A percentile compares a stretch with the other conserved stretches of the same genome.
phyloP scores from a whole-genome alignment of 2,113 vertebrate genomes.

The Pleuronectes platessa region DNA sequence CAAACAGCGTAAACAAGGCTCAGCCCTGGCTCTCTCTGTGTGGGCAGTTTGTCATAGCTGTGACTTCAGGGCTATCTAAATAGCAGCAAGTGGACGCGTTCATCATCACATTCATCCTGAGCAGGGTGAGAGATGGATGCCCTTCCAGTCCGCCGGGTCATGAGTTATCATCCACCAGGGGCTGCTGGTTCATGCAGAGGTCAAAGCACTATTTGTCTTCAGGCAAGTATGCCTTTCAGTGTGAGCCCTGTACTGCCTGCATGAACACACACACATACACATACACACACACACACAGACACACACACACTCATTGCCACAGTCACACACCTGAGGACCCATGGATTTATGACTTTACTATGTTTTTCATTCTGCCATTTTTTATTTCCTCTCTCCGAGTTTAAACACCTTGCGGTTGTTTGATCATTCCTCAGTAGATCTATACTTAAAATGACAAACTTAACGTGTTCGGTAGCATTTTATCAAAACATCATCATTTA shows the following conservation, averaged over 20 bases:
- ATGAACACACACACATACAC: slow-evolving; percentile 17
- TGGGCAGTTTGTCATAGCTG: slow-evolving; percentile 71
- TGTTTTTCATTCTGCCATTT: neutral
- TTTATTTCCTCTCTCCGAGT: neutral
- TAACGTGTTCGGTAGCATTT: neutral
- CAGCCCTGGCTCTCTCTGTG: slow-evolving; percentile 48
- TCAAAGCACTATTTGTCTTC: slow-evolving; percentile 73
- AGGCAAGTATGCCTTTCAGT: slow-evolving; percentile 47
- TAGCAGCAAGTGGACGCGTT: slow-evolving; percentile 62
- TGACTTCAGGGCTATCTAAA: slow-evolving; percentile 80
- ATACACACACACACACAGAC: slow-evolving; percentile 30
- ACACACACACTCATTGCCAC: slow-evolving; percentile 20
- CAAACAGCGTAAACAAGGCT: slow-evolving; percentile 59
- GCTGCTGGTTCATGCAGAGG: slow-evolving; percentile 67
- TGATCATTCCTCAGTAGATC: neutral
- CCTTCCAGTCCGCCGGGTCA: slow-evolving; percentile 63
- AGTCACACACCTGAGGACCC: slow-evolving; percentile 10
- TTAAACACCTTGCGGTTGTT: neutral
- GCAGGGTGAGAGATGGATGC: slow-evolving; percentile 69
- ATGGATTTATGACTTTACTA: slow-evolving; percentile 3
- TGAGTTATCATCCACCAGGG: slow-evolving; percentile 72
- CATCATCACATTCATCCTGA: slow-evolving; percentile 75
- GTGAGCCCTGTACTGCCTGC: neutral
- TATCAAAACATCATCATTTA: neutral
- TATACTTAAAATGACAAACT: neutral